Evolutionary conservation across 1,140 invertebrate genomes (phyloP), one percentile per base, ranked within the genome.

Genomic region (Bombus superbus): DNA sequence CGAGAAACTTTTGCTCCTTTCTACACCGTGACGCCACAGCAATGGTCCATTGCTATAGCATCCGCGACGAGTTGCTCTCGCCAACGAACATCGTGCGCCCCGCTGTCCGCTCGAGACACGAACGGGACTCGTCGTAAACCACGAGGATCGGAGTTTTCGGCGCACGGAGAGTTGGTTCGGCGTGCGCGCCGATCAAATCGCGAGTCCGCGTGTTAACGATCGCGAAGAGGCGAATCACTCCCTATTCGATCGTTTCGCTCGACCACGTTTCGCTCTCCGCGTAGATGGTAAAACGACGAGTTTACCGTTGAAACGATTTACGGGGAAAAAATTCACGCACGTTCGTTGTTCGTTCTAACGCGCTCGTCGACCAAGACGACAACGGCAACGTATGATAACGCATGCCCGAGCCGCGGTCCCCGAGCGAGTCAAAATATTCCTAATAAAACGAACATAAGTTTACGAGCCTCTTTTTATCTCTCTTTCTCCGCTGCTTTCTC

Each of bases 71-170:
- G n/a, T 32, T 53, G 18, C 38, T 76, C 62, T 53, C 13, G 28
- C 62, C 10, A 38, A 22, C 35, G 11, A 62, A 78, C 69, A 83
- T 47, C 28, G 1, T 40, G 59, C 72, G n/a, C 25, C 44, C 13
- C 13, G 35, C 40, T 47, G 32, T 73, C 44, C 9, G 15, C 38
- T 25, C 18, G n/a, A 35, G 38, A 10, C 42, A 77, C 71, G 82
- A 83, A 83, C 71, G 75, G 5, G 64, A n/a, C 53, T 69, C 82
- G 69, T 83, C 71, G 57, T 77, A 78, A 77, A 69, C 62, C 44
- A 57, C 10, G 62, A 73, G 74, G 57, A 83, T 68, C 62, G 22
- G 25, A n/a, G 74, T 38, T 84, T 84, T 79, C 53, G 72, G 62
- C 53, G n/a, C 72, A 18, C 32, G 32, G 38, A 22, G 32, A 40